A percentile compares a stretch with the other conserved stretches of the same genome.
phyloP scores from a whole-genome alignment of 2,113 vertebrate genomes.

The Entomyzon cyanotis region DNA sequence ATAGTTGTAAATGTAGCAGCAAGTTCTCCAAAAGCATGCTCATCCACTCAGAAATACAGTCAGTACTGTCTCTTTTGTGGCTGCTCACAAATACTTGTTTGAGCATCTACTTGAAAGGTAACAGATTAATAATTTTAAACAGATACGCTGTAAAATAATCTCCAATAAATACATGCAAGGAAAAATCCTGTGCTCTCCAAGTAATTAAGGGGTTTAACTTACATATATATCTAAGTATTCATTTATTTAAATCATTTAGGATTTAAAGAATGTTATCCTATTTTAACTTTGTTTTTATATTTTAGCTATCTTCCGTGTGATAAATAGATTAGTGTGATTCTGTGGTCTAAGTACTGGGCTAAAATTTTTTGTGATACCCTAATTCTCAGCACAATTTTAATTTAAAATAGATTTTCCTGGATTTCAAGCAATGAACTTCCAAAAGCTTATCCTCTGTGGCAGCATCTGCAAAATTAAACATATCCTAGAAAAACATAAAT shows the following conservation, averaged over 20 bases:
- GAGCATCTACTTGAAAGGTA: not conserved
- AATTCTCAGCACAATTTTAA: not conserved
- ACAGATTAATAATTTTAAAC: not conserved
- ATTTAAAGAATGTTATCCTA: not conserved
- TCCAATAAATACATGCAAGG: not conserved
- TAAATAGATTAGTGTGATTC: not conserved
- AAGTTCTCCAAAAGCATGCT: not conserved
- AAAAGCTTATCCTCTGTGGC: not conserved
- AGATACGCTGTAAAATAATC: not conserved
- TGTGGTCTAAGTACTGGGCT: not conserved
- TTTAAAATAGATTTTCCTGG: not conserved
- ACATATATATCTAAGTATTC: not conserved
- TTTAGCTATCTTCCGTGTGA: not conserved
- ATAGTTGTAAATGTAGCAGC: not conserved
- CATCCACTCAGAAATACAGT: not conserved
- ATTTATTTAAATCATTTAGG: not conserved
- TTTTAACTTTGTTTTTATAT: not conserved
- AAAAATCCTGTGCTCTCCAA: not conserved
- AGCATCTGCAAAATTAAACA: not conserved
- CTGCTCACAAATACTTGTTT: not conserved
- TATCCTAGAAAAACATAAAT: not conserved
- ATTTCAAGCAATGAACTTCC: not conserved
- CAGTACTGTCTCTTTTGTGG: not conserved
- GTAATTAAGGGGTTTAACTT: not conserved
- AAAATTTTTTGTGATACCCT: not conserved